A percentile compares a stretch with the other conserved stretches of the same genome.
phyloP scores from a whole-genome alignment of 2,113 vertebrate species.

The Cynoglossus semilaevis region DNA sequence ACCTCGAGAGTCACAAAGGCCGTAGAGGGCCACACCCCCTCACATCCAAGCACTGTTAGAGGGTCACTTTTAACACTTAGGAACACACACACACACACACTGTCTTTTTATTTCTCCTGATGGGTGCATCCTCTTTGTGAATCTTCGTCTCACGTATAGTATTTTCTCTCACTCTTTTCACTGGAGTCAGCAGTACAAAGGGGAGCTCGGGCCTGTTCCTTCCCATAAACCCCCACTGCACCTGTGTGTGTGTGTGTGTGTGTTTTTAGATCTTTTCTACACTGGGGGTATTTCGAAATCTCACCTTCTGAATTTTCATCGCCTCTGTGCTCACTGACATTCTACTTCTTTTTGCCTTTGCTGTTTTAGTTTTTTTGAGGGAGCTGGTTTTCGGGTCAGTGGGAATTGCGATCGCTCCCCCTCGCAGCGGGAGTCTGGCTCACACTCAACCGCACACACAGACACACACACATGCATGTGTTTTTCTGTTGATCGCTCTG shows the following conservation, averaged over 20 bases:
- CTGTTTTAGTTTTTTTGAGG: slow-evolving; percentile 33
- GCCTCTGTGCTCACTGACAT: slow-evolving; percentile 56
- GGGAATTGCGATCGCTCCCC: slow-evolving; percentile 66
- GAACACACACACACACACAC: slow-evolving; percentile 12
- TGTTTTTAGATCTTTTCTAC: slow-evolving; percentile 2
- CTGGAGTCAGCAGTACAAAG: slow-evolving; percentile 37
- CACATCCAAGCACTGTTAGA: slow-evolving; percentile 42
- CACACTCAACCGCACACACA: slow-evolving; percentile 56
- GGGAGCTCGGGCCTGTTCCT: slow-evolving; percentile 34
- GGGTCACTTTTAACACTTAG: slow-evolving; percentile 13
- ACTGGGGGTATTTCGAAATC: slow-evolving; percentile 21
- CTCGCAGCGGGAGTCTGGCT: slow-evolving; percentile 62
- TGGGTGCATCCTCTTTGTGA: slow-evolving; percentile 29
- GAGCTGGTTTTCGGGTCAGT: slow-evolving; percentile 68
- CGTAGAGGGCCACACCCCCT: slow-evolving; percentile 26
- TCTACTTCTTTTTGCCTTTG: slow-evolving; percentile 32
- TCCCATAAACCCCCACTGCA: slow-evolving; percentile 44
- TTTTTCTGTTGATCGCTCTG: slow-evolving; percentile 23
- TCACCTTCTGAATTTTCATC: slow-evolving; percentile 31
- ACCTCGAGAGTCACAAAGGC: slow-evolving; percentile 59
- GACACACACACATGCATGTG: slow-evolving; percentile 27
- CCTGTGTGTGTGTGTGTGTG: slow-evolving; percentile 21
- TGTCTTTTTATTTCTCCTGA: slow-evolving; percentile 15
- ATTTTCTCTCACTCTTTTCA: slow-evolving; percentile 42
- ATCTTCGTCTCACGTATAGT: slow-evolving; percentile 6